These are phyloP conservation scores for Microplitis manilae DNA, from an alignment of 2,888 invertebrate genomes.

Conservation along the genomic window DNA sequence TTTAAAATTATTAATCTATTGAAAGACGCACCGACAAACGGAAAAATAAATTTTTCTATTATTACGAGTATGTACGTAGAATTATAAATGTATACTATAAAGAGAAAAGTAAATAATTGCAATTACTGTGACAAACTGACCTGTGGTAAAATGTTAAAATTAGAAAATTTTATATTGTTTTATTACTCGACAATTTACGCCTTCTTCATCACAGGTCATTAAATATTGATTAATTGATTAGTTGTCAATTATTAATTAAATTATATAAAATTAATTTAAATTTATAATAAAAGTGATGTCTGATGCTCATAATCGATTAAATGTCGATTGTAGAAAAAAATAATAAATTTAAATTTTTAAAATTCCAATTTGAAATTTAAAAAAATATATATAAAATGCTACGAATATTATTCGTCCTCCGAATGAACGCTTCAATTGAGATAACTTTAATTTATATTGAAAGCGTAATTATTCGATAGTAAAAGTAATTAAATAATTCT, in stretches of 20 bases:
- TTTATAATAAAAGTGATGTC: not conserved
- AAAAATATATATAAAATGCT: not conserved
- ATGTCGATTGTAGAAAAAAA: not conserved
- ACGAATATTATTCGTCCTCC: not conserved
- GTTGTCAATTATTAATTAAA: conserved; percentile 70
- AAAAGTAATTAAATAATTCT: conserved; percentile 1
- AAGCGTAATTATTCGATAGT: conserved; percentile 6
- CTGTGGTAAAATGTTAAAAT: conserved; percentile 65
- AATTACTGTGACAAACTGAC: conserved; percentile 50
- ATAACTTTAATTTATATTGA: conserved; percentile 15
- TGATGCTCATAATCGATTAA: conserved; percentile 1
- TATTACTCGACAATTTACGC: conserved; percentile 60
- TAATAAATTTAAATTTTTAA: not conserved
- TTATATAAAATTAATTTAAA: conserved; percentile 43
- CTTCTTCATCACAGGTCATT: conserved; percentile 65
- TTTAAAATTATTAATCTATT: conserved; percentile 27
- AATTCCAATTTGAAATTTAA: conserved; percentile 1
- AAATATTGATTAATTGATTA: conserved; percentile 67
- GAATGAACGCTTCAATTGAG: not conserved
- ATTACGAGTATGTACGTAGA: conserved; percentile 36
- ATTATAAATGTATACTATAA: conserved; percentile 46
- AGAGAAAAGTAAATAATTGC: conserved; percentile 5
- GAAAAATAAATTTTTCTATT: conserved; percentile 26
- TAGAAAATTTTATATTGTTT: conserved; percentile 58
- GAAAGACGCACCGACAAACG: conserved; percentile 26